Evolutionary conservation across 1,140 invertebrate species (phyloP).

Genomic region (Drosophila guanche): DNA sequence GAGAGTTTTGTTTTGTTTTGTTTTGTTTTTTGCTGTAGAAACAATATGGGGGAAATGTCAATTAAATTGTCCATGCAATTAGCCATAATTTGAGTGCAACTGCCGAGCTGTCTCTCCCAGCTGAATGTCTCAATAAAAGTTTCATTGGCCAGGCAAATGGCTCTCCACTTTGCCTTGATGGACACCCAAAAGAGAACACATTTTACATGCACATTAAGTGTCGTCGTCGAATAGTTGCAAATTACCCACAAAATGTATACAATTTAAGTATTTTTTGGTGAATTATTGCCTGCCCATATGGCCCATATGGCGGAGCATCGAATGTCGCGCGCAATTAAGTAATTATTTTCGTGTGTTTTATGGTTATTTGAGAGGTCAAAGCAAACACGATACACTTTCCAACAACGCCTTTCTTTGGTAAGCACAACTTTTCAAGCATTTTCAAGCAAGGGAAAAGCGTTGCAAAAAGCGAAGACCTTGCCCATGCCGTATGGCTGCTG

Average conservation of each 20-base stretch:
- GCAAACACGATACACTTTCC: too few relatives aligned
- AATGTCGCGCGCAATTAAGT: slow-evolving; percentile 14
- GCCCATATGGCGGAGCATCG: slow-evolving; percentile 31
- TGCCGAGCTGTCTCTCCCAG: slow-evolving; percentile 6
- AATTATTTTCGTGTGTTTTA: slow-evolving; percentile 28
- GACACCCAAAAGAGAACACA: slow-evolving; percentile 6
- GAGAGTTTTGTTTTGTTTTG: slow-evolving; percentile 6
- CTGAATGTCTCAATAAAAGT: slow-evolving; percentile 59
- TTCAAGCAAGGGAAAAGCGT: too few relatives aligned
- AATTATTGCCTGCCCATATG: slow-evolving; percentile 8
- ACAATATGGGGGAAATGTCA: slow-evolving; percentile 53
- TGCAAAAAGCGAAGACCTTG: neutral
- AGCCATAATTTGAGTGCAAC: slow-evolving; percentile 62
- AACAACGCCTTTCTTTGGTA: too few relatives aligned
- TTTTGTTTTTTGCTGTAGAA: slow-evolving; percentile 23
- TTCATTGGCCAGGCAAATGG: slow-evolving; percentile 60
- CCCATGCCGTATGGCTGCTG: slow-evolving; percentile 4
- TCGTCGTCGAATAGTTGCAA: slow-evolving; percentile 17
- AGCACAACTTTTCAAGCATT: too few relatives aligned
- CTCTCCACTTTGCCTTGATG: slow-evolving; percentile 51
- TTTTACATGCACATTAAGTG: slow-evolving; percentile 41
- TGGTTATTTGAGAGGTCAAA: slow-evolving; percentile 31
- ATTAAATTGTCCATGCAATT: slow-evolving; percentile 71
- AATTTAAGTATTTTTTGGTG: slow-evolving; percentile 13
- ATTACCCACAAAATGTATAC: slow-evolving; percentile 29